Evolutionary conservation across 2,113 vertebrate genomes (phyloP), one percentile per base, ranked within the genome.

Genomic region (Protomyctophum bolini): DNA sequence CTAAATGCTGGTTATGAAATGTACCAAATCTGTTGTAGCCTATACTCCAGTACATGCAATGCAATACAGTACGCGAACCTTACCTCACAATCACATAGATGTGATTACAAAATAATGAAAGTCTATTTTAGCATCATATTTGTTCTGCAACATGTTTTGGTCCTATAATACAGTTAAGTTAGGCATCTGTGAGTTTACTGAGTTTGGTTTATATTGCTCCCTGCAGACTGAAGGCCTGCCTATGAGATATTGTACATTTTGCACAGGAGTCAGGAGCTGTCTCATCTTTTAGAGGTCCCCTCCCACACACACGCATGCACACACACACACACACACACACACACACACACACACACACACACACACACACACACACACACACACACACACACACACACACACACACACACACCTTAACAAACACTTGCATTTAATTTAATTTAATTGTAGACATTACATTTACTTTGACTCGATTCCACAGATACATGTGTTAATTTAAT

Each of bases 1-100:
- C 74, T 79, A 85, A 86, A 68, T 73, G 75, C 59, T 80, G 64
- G 48, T 63, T 62, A 47, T 63, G 52, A 45, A 68, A 82, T 28
- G 3, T 28, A 8, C 2, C 14, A 10, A 75, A 41, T 41, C 33
- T 41, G 33, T 41, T 29, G 6, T 48, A 8, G 46, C 6, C 10
- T 11, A 58, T 58, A 28, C 45, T 51, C 67, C 33, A 47, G 7
- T 15, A 50, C 1, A 15, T 14, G 54, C 6, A 11, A n/a, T 33
- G 33, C 33, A 33, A 29, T 28, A 21, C 57, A 33, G 8, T 29
- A 29, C 21, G 29, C 8, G 7, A 50, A 10, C 10, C 7, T 6
- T 2, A 29, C 2, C 0, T 10, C 51, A 21, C 21, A 21, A 0
- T 10, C 51, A 21, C 21, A 21, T 21, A 21, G 21, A 2, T 15